phyloP scores from a whole-genome alignment of 1,140 invertebrate genomes.

The Odontomachus brunneus region DNA sequence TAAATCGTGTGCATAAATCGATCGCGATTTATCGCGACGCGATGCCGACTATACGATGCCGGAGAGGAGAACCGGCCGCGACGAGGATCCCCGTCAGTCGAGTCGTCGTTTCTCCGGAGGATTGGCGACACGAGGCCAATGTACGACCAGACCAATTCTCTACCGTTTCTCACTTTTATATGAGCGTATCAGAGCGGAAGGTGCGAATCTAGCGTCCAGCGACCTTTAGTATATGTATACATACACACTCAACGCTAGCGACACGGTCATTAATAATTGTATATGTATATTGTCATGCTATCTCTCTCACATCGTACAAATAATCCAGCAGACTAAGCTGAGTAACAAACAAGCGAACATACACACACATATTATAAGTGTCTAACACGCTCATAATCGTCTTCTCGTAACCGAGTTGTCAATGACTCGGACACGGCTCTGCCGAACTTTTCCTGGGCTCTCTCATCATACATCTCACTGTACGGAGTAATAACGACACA shows the following conservation, averaged over 20 bases:
- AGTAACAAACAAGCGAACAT: slow-evolving; percentile 5
- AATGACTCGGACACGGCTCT: slow-evolving; percentile 23
- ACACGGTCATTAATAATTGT: slow-evolving; percentile 61
- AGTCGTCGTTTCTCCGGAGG: slow-evolving; percentile 22
- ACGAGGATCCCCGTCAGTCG: slow-evolving; percentile 13
- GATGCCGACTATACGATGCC: no score
- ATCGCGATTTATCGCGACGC: slow-evolving; percentile 31
- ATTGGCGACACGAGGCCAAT: slow-evolving; percentile 53
- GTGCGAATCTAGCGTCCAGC: slow-evolving; percentile 31
- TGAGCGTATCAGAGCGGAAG: slow-evolving; percentile 61
- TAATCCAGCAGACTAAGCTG: slow-evolving; percentile 1
- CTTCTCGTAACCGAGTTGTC: slow-evolving; percentile 60
- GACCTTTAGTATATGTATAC: slow-evolving; percentile 45
- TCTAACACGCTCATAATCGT: slow-evolving; percentile 63
- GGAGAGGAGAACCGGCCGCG: background rate
- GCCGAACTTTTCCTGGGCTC: slow-evolving; percentile 42
- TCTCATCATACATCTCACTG: slow-evolving; percentile 43
- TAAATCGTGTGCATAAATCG: slow-evolving; percentile 75
- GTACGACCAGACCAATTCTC: slow-evolving; percentile 73
- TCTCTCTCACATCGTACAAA: slow-evolving; percentile 31
- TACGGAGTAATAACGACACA: slow-evolving; percentile 21
- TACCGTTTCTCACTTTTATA: slow-evolving; percentile 80
- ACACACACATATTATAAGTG: slow-evolving; percentile 22
- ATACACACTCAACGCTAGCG: slow-evolving; percentile 54
- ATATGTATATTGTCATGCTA: slow-evolving; percentile 62